These are phyloP conservation scores for Hartigia nigra DNA, from an alignment of 2,888 invertebrate species.

Conservation along the genomic window DNA sequence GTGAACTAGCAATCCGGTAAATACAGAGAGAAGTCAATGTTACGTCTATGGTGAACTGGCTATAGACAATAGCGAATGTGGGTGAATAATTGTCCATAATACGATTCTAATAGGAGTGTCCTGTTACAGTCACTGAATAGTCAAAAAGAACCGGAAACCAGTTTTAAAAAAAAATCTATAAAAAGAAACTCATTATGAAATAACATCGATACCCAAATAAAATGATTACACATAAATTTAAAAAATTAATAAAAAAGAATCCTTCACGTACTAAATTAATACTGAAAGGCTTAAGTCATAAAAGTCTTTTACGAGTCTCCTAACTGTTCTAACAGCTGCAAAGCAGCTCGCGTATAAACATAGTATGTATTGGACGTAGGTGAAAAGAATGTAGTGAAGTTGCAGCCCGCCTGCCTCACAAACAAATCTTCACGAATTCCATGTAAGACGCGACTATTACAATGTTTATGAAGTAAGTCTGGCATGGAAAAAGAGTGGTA, in stretches of 20 bases:
- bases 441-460: neutral
- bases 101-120: conserved; percentile 12
- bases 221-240: neutral
- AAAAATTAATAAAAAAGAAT: neutral
- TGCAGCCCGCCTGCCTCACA: neutral
- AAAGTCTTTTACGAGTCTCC: neutral
- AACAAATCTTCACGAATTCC: neutral
- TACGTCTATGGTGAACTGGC: neutral
- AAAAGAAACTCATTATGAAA: neutral
- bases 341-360: neutral
- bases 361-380: neutral
- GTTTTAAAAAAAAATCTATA: neutral
- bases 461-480: neutral
- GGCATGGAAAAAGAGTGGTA: neutral
- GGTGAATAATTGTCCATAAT: conserved; percentile 6
- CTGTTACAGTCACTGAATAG: neutral
- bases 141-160: neutral
- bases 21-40: neutral
- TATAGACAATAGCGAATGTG: conserved; percentile 6
- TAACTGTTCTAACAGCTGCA: neutral
- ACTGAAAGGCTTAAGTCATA: neutral
- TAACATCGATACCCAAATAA: neutral
- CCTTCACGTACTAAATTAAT: neutral
- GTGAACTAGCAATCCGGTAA: neutral
- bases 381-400: neutral